Percentiles rank a stretch among this genome's conserved stretches.
Evolutionary conservation across 1,140 invertebrate species (phyloP).

Genomic region (Bombus impatiens): DNA sequence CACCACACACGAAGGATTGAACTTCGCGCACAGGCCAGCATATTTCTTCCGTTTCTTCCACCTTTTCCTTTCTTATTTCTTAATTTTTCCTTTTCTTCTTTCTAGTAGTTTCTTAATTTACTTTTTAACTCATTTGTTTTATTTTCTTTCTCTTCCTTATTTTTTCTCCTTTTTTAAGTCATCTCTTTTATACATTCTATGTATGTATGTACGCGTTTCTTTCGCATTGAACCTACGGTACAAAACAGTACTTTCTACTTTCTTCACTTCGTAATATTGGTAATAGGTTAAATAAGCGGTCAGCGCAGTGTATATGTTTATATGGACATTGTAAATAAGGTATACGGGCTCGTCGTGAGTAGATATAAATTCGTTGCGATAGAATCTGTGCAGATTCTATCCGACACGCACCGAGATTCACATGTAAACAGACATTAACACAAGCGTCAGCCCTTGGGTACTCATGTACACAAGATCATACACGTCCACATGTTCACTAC

Average conservation of each 20-base stretch:
- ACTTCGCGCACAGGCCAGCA: conserved; percentile 66
- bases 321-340: conserved; percentile 70
- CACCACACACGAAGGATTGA: conserved; percentile 58
- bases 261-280: conserved; percentile 60
- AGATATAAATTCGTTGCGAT: conserved; percentile 55
- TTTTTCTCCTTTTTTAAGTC: not conserved
- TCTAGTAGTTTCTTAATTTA: not conserved
- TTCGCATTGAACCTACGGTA: conserved; percentile 64
- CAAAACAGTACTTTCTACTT: conserved; percentile 69
- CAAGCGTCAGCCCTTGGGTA: too few relatives aligned
- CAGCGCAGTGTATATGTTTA: conserved; percentile 68
- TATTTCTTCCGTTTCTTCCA: conserved; percentile 26
- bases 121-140: not conserved
- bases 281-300: conserved; percentile 62
- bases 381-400: conserved; percentile 49
- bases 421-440: conserved; percentile 8
- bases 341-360: conserved; percentile 65
- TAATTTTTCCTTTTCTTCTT: too few relatives aligned
- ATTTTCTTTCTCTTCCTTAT: not conserved
- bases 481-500: not conserved
- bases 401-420: conserved; percentile 40
- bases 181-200: too few relatives aligned
- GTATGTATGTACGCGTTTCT: conserved; percentile 11
- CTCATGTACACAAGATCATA: not conserved
- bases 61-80: not conserved